Evolutionary conservation across 2,888 invertebrate species (phyloP).

Genomic region (Phasia obesa): DNA sequence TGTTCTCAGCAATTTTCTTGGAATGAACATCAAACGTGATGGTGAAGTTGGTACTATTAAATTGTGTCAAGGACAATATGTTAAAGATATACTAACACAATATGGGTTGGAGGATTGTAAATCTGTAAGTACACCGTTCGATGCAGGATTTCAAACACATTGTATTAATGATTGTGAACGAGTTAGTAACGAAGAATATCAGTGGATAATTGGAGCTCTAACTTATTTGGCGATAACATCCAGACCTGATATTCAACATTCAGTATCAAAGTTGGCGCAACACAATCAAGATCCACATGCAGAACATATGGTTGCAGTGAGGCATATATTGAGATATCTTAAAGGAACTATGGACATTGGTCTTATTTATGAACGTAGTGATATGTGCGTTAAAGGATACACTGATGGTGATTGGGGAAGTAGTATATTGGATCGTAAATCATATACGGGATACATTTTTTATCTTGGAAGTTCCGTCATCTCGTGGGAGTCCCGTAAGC

Average conservation of each 20-base stretch:
- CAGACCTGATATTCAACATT: constrained; percentile 30
- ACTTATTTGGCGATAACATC: background rate
- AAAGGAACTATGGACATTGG: constrained; percentile 1
- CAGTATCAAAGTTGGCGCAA: constrained; percentile 8
- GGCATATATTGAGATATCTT: constrained; percentile 22
- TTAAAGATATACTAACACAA: constrained; percentile 24
- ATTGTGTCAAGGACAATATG: constrained; percentile 32
- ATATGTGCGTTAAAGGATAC: constrained; percentile 10
- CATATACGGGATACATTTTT: constrained; percentile 29
- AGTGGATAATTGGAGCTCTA: constrained; percentile 21
- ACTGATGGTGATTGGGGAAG: constrained; percentile 49
- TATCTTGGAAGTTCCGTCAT: constrained; percentile 4
- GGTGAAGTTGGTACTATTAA: constrained; percentile 42
- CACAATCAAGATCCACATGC: constrained; percentile 4
- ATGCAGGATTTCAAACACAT: constrained; percentile 16
- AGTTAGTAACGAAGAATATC: constrained; percentile 15
- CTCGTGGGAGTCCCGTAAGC: constrained; percentile 48
- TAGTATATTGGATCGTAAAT: constrained; percentile 30
- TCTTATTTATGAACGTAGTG: constrained; percentile 11
- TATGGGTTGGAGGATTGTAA: constrained; percentile 43
- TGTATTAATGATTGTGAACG: constrained; percentile 5
- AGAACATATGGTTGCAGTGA: constrained; percentile 18
- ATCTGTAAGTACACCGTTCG: background rate
- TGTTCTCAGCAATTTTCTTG: constrained; percentile 50
- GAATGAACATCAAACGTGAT: constrained; percentile 46